Conservation (phyloP, 2,113 vertebrate genomes). For the Apteryx owenii region DNA sequence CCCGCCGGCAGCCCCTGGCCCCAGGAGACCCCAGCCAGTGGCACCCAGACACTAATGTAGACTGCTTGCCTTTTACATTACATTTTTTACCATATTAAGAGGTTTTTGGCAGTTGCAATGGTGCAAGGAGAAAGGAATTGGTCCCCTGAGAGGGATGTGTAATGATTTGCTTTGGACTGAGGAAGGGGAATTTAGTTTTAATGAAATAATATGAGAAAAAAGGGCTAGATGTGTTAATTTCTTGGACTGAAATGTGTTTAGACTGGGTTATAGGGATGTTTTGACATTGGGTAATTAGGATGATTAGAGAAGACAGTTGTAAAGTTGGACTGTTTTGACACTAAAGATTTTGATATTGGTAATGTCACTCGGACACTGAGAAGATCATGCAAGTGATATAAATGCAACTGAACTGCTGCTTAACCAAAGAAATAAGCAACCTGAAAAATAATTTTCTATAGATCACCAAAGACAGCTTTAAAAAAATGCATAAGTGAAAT, state of each 20-base stretch:
- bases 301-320: not conserved
- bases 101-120: not conserved
- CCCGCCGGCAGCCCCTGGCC: too few species aligned
- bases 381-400: not conserved
- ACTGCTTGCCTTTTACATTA: not conserved
- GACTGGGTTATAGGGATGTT: constrained; percentile 9
- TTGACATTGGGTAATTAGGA: not conserved
- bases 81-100: constrained; percentile 52
- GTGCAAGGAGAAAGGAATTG: constrained; percentile 25
- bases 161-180: constrained; percentile 49
- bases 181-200: constrained; percentile 37
- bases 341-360: not conserved
- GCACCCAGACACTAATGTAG: not conserved
- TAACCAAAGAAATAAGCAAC: not conserved
- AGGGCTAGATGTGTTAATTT: constrained; percentile 33
- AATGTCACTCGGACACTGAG: not conserved
- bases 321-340: not conserved
- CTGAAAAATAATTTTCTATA: not conserved
- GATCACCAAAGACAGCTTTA: not conserved
- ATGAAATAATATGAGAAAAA: constrained; percentile 39
- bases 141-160: constrained; percentile 2
- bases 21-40: not conserved
- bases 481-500: not conserved
- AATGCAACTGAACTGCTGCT: not conserved
- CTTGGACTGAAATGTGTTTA: constrained; percentile 46